Evolutionary conservation across 2,797 vertebrate genomes (phyloP).

Genomic region (Clarias fuscus): DNA sequence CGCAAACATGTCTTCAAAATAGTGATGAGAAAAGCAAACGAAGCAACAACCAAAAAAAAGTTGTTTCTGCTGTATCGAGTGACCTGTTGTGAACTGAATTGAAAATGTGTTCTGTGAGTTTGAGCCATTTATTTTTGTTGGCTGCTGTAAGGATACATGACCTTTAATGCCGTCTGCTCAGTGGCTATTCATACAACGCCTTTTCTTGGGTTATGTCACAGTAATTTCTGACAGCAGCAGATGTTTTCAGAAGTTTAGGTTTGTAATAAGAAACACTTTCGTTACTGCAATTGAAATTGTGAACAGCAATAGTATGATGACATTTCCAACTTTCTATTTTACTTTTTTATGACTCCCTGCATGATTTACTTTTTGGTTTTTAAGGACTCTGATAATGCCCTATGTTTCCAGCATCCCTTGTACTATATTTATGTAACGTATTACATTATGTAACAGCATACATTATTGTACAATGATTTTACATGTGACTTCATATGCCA

Average conservation of each 20-base stretch:
- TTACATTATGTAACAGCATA: too few species aligned
- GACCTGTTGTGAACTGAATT: neutral
- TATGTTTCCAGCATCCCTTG: too few species aligned
- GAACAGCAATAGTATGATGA: neutral
- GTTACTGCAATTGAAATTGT: neutral
- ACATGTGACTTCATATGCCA: too few species aligned
- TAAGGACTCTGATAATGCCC: too few species aligned
- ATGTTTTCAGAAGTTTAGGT: neutral
- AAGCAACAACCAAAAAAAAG: neutral
- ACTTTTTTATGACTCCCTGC: neutral
- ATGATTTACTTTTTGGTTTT: too few species aligned
- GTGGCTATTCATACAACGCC: neutral
- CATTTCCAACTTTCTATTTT: neutral
- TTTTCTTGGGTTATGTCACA: neutral
- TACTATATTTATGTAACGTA: too few species aligned
- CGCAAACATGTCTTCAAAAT: neutral
- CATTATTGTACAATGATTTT: too few species aligned
- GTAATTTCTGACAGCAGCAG: constrained; percentile 2
- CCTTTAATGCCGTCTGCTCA: neutral
- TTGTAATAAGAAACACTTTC: neutral
- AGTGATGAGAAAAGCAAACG: neutral
- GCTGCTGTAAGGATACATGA: neutral
- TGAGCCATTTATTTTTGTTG: neutral
- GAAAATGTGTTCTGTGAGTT: neutral
- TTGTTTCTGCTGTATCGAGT: neutral